Evolutionary conservation across 1,140 invertebrate genomes (phyloP), one percentile per base, ranked within the genome.

Genomic region (Harpegnathos saltator): DNA sequence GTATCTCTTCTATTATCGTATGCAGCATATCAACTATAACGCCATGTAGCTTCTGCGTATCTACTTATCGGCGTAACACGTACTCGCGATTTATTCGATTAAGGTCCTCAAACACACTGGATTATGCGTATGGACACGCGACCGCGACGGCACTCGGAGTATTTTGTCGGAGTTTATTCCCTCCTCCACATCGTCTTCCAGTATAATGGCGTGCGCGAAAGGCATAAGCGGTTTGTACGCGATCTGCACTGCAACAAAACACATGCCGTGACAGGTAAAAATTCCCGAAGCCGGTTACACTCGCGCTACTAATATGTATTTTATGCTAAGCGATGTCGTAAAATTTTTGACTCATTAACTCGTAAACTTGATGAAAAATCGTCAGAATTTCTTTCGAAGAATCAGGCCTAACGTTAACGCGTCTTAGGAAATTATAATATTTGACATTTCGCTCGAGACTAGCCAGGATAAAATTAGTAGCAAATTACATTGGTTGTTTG

Each of bases 11-110:
- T 22, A 9, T 71, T 80, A 80, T 69, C 65, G 52, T 4, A 19
- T 19, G 14, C 19, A 17, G 15, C 0, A 4, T 44, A 44, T 44
- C 38, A 9, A 44, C 38, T 44, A 44, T 38, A n/a, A n/a, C 59
- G 26, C 63, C 50, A 48, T 71, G 29, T 24, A 59, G 29, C 48
- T 17, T 52, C 26, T n/a, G 52, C 5, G 22, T 54, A 68, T 80
- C 75, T 59, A 44, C 65, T 69, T 80, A 80, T 58, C 74, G 48
- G 61, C 44, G 50, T 77, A 68, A 78, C 52, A 58, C 17, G 62
- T 29, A 52, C 44, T 29, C 19, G 29, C 50, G 62, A 78, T 69
- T 80, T 71, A 80, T 80, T 56, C 54, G 65, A 80, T 80, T 58
- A 69, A 71, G 52, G 14, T 29, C 9, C 65, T 59, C 65, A 12